These are phyloP conservation scores for Hirundo rustica DNA, from an alignment of 2,797 vertebrate genomes.

Conservation along the genomic window DNA sequence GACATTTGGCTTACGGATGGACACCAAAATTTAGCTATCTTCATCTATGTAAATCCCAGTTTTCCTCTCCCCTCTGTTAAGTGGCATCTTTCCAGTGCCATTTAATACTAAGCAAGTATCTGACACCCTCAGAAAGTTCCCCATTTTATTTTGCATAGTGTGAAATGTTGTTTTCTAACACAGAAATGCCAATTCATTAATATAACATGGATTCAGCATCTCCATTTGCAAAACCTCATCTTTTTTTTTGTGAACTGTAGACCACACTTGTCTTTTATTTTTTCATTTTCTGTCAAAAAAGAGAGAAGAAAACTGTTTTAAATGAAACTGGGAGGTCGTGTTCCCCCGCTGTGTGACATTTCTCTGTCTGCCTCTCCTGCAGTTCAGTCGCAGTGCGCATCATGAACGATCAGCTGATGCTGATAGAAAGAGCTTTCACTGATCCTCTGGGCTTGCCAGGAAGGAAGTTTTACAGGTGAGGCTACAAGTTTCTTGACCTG, in stretches of 20 bases:
- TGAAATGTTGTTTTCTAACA: background rate
- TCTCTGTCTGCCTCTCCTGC: slow-evolving; percentile 1
- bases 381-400: slow-evolving; percentile 85
- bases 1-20: background rate
- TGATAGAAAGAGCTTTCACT: slow-evolving; percentile 90
- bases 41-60: background rate
- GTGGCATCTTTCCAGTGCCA: background rate
- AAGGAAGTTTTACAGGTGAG: slow-evolving; percentile 92
- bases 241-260: background rate
- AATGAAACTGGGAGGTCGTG: background rate
- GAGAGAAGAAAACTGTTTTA: background rate
- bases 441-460: slow-evolving; percentile 93
- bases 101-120: background rate
- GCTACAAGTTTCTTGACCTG: background rate
- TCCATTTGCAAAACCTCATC: background rate
- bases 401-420: slow-evolving; percentile 92
- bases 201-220: background rate
- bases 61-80: background rate
- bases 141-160: background rate
- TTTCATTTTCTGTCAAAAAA: background rate
- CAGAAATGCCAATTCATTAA: background rate
- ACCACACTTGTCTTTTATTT: background rate
- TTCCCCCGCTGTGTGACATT: background rate
- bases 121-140: background rate
- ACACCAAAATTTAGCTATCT: background rate